A percentile compares a stretch with the other conserved stretches of the same genome.
Evolutionary conservation across 1,140 invertebrate genomes (phyloP).

Genomic region (Drosophila fuyamai): DNA sequence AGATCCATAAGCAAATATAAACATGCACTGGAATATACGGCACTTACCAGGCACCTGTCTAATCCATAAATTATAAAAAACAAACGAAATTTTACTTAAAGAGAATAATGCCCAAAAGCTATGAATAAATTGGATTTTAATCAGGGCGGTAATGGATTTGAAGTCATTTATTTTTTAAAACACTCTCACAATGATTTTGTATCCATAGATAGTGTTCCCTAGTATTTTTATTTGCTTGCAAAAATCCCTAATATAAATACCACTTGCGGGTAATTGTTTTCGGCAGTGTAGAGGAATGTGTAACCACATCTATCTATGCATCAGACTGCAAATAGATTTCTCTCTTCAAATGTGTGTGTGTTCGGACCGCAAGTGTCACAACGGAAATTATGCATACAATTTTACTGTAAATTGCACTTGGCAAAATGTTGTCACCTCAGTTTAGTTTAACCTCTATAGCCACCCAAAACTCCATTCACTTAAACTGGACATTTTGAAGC

Average conservation of each 20-base stretch:
- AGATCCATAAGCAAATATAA: constrained; percentile 10
- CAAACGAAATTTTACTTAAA: no score
- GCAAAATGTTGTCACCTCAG: constrained; percentile 49
- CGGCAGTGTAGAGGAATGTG: constrained; percentile 12
- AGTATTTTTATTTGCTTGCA: no score
- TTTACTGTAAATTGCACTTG: constrained; percentile 71
- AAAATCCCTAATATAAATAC: no score
- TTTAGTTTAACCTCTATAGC: neutral
- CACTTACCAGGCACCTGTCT: no score
- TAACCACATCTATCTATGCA: constrained; percentile 57
- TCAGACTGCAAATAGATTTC: constrained; percentile 17
- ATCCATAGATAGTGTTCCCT: no score
- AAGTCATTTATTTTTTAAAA: no score
- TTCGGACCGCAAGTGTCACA: constrained; percentile 69
- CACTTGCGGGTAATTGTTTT: neutral
- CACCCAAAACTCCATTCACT: constrained; percentile 13
- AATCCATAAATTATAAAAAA: no score
- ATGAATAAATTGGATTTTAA: no score
- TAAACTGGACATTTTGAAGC: constrained; percentile 11
- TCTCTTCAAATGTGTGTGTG: constrained; percentile 9
- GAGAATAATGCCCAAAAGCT: no score
- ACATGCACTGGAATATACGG: neutral
- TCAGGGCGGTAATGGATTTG: no score
- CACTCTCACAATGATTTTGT: no score
- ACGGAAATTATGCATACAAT: constrained; percentile 79